phyloP scores from a whole-genome alignment of 2,113 vertebrate genomes.

The Podocnemis expansa region DNA sequence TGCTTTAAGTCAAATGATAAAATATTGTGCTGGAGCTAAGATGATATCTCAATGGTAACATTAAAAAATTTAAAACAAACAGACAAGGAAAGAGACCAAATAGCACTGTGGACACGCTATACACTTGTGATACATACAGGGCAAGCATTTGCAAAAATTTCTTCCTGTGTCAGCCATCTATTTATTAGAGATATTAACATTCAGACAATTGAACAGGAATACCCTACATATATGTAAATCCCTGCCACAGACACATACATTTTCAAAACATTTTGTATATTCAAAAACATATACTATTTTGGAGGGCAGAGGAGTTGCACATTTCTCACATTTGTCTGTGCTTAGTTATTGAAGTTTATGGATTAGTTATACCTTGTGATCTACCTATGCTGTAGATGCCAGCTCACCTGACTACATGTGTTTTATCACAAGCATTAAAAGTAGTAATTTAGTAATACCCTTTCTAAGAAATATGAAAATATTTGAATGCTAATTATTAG shows the following conservation, averaged over 20 bases:
- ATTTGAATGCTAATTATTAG: slow-evolving; percentile 55
- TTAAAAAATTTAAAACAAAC: slow-evolving; percentile 1
- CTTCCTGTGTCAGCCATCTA: slow-evolving; percentile 40
- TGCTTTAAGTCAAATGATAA: slow-evolving; percentile 38
- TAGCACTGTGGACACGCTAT: slow-evolving; percentile 23
- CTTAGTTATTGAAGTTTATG: slow-evolving; percentile 45
- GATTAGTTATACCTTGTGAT: slow-evolving; percentile 35
- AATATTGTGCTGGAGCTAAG: slow-evolving; percentile 16
- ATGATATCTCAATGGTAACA: background rate
- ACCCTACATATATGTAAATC: slow-evolving; percentile 70
- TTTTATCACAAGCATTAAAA: slow-evolving; percentile 69
- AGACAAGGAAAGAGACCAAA: slow-evolving; percentile 37
- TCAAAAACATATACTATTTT: slow-evolving; percentile 64
- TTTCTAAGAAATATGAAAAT: slow-evolving; percentile 64
- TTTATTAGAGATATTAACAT: slow-evolving; percentile 67
- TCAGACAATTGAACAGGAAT: slow-evolving; percentile 70
- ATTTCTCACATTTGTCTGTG: slow-evolving; percentile 40
- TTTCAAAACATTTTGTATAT: slow-evolving; percentile 57
- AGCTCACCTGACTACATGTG: slow-evolving; percentile 49
- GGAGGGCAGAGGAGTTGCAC: background rate
- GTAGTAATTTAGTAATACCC: slow-evolving; percentile 47
- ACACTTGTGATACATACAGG: slow-evolving; percentile 47
- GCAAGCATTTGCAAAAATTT: slow-evolving; percentile 49
- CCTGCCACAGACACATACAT: slow-evolving; percentile 68
- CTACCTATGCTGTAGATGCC: slow-evolving; percentile 41